Evolutionary conservation across 2,888 invertebrate species (phyloP).

Genomic region (Leistus spinibarbis): DNA sequence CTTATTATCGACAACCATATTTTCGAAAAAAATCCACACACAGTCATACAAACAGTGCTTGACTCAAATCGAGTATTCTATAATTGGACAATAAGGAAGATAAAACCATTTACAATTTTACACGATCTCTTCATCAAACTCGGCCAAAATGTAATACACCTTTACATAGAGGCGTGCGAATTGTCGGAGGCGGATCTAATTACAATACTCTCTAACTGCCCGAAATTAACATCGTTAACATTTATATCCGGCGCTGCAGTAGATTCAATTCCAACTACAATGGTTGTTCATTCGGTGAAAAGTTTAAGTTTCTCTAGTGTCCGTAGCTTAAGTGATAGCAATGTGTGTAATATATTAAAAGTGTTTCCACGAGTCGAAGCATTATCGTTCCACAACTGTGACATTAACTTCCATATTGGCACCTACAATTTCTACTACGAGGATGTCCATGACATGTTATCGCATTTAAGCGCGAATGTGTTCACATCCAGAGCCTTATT

Average conservation of each 20-base stretch:
- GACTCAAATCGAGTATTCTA: not conserved
- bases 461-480: not conserved
- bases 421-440: slow-evolving; percentile 1
- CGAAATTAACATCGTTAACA: not conserved
- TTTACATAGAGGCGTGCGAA: not conserved
- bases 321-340: not conserved
- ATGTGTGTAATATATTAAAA: not conserved
- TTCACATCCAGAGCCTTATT: not conserved
- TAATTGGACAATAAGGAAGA: not conserved
- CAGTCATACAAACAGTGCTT: not conserved
- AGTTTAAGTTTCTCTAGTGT: not conserved
- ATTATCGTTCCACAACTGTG: not conserved
- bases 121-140: not conserved
- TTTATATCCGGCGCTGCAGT: not conserved
- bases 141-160: not conserved
- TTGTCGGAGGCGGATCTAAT: not conserved
- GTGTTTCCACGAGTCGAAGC: slow-evolving; percentile 1
- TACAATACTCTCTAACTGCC: not conserved
- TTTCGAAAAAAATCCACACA: not conserved
- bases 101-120: not conserved
- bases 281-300: not conserved
- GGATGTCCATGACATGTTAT: not conserved
- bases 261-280: not conserved
- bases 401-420: not conserved
- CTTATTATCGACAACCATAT: not conserved